These are phyloP conservation scores for Salarias fasciatus DNA, from an alignment of 2,797 vertebrate genomes.

Conservation along the genomic window DNA sequence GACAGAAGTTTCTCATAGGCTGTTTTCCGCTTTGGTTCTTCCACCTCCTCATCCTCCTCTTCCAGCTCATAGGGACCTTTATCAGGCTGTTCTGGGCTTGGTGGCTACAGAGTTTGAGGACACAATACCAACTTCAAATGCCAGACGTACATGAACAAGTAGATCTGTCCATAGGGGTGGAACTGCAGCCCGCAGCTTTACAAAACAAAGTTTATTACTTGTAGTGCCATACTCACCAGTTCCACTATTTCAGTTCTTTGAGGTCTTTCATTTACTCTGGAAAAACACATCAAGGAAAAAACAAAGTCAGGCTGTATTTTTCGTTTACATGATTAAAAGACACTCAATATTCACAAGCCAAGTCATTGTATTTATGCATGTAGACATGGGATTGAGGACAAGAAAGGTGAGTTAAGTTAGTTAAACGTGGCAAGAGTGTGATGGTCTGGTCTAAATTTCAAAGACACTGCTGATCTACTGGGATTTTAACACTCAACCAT, in stretches of 20 bases:
- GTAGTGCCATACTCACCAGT: conserved; percentile 81
- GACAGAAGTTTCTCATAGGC: conserved; percentile 92
- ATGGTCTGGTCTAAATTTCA: too few relatives aligned
- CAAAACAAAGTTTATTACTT: neutral
- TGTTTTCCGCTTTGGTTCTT: conserved; percentile 83
- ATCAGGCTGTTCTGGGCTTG: conserved; percentile 82
- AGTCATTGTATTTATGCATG: too few relatives aligned
- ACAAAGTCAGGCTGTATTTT: neutral
- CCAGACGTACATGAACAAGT: too few relatives aligned
- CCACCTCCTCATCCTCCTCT: conserved; percentile 80
- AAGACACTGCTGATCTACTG: too few relatives aligned
- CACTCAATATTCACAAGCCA: too few relatives aligned
- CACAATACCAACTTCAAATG: too few relatives aligned
- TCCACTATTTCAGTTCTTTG: conserved; percentile 86
- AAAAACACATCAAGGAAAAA: neutral
- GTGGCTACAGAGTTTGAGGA: conserved; percentile 71
- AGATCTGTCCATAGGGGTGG: too few relatives aligned
- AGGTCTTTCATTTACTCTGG: conserved; percentile 82
- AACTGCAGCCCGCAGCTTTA: neutral
- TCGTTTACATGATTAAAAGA: too few relatives aligned
- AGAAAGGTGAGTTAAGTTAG: too few relatives aligned
- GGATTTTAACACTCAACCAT: too few relatives aligned
- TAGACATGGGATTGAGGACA: too few relatives aligned
- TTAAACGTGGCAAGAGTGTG: too few relatives aligned
- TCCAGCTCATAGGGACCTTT: conserved; percentile 77